These are phyloP conservation scores for Acromyrmex heyeri DNA, from an alignment of 1,140 invertebrate genomes.

Conservation along the genomic window DNA sequence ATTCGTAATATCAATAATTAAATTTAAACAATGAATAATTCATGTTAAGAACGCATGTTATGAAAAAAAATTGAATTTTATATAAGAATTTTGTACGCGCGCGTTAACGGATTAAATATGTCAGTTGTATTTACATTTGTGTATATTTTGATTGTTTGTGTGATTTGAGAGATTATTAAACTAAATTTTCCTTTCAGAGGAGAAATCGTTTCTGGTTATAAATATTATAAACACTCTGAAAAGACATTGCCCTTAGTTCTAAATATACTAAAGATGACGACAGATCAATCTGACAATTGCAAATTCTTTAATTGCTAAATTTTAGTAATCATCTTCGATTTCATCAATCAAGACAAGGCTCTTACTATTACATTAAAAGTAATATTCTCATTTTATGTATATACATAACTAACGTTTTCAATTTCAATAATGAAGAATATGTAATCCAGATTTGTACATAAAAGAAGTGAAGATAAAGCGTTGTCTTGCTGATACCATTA, in stretches of 20 bases:
- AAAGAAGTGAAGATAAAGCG: not conserved
- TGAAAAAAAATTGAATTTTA: too few species aligned
- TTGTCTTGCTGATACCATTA: not conserved
- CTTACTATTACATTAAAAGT: not conserved
- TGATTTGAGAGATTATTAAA: not conserved
- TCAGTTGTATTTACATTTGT: not conserved
- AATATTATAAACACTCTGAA: not conserved
- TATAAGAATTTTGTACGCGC: too few species aligned
- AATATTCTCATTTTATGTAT: not conserved
- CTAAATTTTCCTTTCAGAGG: too few species aligned
- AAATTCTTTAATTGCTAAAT: not conserved
- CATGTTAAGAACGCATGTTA: too few species aligned
- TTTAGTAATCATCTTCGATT: not conserved
- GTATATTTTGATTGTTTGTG: not conserved
- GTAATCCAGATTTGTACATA: not conserved
- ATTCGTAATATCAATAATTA: too few species aligned
- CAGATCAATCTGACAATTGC: not conserved
- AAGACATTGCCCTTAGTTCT: not conserved
- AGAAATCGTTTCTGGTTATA: too few species aligned
- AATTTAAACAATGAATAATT: too few species aligned
- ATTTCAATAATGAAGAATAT: too few species aligned
- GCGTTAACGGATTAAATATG: too few species aligned
- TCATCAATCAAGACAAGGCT: not conserved
- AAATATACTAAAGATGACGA: not conserved
- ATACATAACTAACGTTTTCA: too few species aligned